Base-by-base conservation (phyloP, 2,113 vertebrate genomes). In the Colossoma macropomum region DNA sequence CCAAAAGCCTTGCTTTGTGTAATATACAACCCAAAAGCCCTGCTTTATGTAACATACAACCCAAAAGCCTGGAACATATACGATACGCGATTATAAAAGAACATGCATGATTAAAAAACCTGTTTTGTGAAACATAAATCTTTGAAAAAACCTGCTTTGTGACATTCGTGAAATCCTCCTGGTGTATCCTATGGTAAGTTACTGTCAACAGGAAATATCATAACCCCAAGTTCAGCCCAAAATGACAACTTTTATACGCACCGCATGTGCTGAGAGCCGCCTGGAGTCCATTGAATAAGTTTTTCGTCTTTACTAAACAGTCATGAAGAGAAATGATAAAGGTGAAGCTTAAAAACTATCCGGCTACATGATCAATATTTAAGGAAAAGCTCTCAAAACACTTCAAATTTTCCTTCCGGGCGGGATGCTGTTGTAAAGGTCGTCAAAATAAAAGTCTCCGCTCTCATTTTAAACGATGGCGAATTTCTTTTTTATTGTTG, bases 201-300 rank as follows among this genome's bases (percentile, higher is more conserved):
- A 38, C 34, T 38, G 34, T 38, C 34, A 38, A 7, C 34, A 38
- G 34, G 34, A 45, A 45, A 10, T 10, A 41, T 10, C 9, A 41
- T 41, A 41, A 41, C 38, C 38, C 48, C 48, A 15, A 50, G 7
- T 23, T 56, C 21, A 56, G 6, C n/a, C 59, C 59, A 2, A 62
- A 62, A 62, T 1, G 2, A n/a, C 0, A 28, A 5, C n/a, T 11
- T 28, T 62, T 75, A 23, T 89, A 93, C 93, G 4, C 90, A 94
- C 93, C 69, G 81, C n/a, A 45, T 86, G 77, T 15, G 83, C 54
- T 15, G 86, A 66, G 0, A 81, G 34, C 78, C 84, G 88, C 56
- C 65, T 86, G 30, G 89, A 84, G 4, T 88, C 92, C 92, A 93
- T 94, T 28, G 28, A 48, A 54, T 8, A 19, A 45, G 41, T 45